Evolutionary conservation across 2,113 vertebrate genomes (phyloP), one percentile per base, ranked within the genome.

Genomic region (Proterorhinus semilunaris): DNA sequence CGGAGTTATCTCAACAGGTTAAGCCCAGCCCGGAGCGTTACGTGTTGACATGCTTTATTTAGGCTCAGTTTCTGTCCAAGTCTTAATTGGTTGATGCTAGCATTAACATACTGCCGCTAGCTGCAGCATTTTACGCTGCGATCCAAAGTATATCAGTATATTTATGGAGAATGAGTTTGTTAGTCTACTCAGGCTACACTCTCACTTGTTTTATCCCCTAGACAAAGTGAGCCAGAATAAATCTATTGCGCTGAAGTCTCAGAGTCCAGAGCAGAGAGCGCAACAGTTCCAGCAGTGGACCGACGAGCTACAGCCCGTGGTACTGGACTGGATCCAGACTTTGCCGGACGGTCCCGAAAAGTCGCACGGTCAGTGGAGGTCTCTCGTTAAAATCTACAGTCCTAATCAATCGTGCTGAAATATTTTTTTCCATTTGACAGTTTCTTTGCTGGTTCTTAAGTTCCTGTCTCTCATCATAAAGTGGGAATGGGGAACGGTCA

Each of bases 401-500:
- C 27, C 27, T 36, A 3, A 36, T 36, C 3, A 36, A 36, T 36
- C 27, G 27, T 5, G 27, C 27, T 36, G 27, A 36, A 3, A 36
- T 36, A 4, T 36, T 51, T 7, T 8, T 68, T 5, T 61, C 50
- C 44, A 43, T 10, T 11, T 36, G 8, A 7, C 71, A 90, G 89
- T 79, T 8, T 52, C 62, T 74, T 0, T 75, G 47, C n/a, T 90
- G 1, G 62, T 10, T 0, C 42, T 59, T 1, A 7, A 78, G 4
- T 5, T 87, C 15, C 6, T 88, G 43, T 81, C 85, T 2, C 68
- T 85, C 21, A 27, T 87, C 3, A 0, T 66, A 6, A 74, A 73
- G 21, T 90, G 88, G 88, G 78, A 88, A 47, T 90, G 89, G 89
- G 89, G 89, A 57, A 85, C 85, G 5, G 84, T 64, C 0, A 16